phyloP scores from a whole-genome alignment of 2,797 vertebrate species.

The Phoxinus dragarum region DNA sequence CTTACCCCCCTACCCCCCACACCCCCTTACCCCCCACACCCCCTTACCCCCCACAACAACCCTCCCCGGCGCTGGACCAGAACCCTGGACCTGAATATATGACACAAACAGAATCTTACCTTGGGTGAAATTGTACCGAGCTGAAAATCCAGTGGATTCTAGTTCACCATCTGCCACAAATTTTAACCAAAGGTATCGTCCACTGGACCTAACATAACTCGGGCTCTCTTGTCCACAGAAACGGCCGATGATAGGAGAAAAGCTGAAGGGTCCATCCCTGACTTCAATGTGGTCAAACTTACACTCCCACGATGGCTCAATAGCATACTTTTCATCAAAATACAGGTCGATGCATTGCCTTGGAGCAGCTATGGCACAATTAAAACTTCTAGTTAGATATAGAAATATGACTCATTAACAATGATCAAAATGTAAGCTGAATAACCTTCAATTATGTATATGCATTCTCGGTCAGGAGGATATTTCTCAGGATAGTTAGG shows the following conservation, averaged over 20 bases:
- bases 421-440: not conserved
- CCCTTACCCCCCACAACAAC: too few relatives aligned
- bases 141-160: slow-evolving; percentile 94
- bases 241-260: slow-evolving; percentile 96
- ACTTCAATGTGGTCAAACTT: slow-evolving; percentile 99
- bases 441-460: slow-evolving; percentile 98
- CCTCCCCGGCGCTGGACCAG: too few relatives aligned
- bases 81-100: not conserved
- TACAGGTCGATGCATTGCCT: slow-evolving; percentile 96
- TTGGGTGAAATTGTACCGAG: slow-evolving; percentile 96
- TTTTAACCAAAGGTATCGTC: slow-evolving; percentile 97
- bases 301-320: slow-evolving; percentile 98
- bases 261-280: slow-evolving; percentile 95
- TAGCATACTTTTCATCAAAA: slow-evolving; percentile 94
- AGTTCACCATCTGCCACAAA: slow-evolving; percentile 97
- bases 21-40: too few relatives aligned
- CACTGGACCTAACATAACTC: slow-evolving; percentile 91
- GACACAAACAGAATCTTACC: slow-evolving; percentile 76
- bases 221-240: slow-evolving; percentile 96
- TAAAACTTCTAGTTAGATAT: slow-evolving; percentile 8
- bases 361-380: slow-evolving; percentile 82
- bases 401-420: not conserved
- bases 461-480: slow-evolving; percentile 93
- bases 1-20: too few relatives aligned
- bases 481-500: slow-evolving; percentile 98